These are phyloP conservation scores for Aphodius granarius DNA, from an alignment of 2,888 invertebrate species.

Conservation along the genomic window DNA sequence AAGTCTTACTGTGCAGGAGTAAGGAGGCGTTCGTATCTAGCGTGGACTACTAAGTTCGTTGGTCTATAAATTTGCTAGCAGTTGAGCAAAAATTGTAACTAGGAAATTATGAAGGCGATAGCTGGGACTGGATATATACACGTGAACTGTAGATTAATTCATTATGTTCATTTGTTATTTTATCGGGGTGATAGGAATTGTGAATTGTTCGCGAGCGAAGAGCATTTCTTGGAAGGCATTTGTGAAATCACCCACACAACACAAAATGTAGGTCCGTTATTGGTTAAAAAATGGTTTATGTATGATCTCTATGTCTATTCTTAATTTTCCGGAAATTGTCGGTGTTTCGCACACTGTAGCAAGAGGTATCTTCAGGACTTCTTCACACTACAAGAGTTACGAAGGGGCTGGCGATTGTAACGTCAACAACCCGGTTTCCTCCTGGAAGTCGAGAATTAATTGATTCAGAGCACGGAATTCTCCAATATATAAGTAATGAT, in stretches of 20 bases:
- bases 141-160: neutral
- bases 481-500: too few relatives aligned
- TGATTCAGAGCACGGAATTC: too few relatives aligned
- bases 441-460: too few relatives aligned
- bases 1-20: conserved; percentile 3
- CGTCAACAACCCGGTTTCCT: too few relatives aligned
- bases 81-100: conserved; percentile 3
- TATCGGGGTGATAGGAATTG: neutral
- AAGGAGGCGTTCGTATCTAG: conserved; percentile 12
- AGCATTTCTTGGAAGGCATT: neutral
- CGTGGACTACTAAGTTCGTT: conserved; percentile 5
- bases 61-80: conserved; percentile 5
- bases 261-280: too few relatives aligned
- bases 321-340: too few relatives aligned
- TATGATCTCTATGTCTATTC: too few relatives aligned
- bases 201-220: neutral
- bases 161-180: neutral
- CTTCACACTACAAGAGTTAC: too few relatives aligned
- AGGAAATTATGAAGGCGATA: conserved; percentile 2
- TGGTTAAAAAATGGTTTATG: too few relatives aligned
- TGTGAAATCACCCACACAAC: neutral
- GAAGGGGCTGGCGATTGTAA: too few relatives aligned
- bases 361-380: too few relatives aligned
- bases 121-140: neutral
- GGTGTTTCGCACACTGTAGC: too few relatives aligned